Base-by-base conservation (phyloP, 1,140 invertebrate genomes). In the Mactra quadrangularis region DNA sequence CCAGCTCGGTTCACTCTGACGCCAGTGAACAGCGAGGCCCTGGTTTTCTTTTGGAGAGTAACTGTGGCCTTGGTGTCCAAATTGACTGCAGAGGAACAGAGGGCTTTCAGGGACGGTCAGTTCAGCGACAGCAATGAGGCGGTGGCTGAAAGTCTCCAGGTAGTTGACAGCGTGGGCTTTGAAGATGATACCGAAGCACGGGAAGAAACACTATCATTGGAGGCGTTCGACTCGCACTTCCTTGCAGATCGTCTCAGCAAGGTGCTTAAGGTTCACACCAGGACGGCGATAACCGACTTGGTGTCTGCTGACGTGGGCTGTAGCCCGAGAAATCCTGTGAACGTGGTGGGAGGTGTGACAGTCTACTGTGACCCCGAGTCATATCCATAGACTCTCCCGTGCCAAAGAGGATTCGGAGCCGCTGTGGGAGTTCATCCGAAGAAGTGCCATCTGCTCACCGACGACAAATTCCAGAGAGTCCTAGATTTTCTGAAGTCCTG, bases 331-430 rank as follows among this genome's bases (percentile, higher is more conserved):
- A 59, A 22, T 0, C n/a, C 52, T 3, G 68, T 52, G 11, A 33
- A 25, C 57, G 52, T 74, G 11, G 71, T 74, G 13, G 71, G 71
- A 33, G 71, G 53, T 35, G 50, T 74, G 17, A 57, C 57, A 52
- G 71, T 74, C 0, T 57, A 38, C 22, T 55, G 71, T 29, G 71
- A 74, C 22, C 71, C 71, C 0, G 71, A 74, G 31, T 17, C 31
- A 9, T 57, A 19, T 27, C 70, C 52, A 9, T 19, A 13, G 15
- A 38, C 17, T 35, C 52, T 74, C 6, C 55, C 31, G 3, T 33
- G 45, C 19, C 6, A 57, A 9, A 74, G 57, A 52, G 50, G 52
- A 22, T 74, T 74, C 27, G 71, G 53, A 4, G 22, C 50, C 2
- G 71, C 71, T 22, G 25, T 74, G 3, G 71, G 52, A 17, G 50